Conservation (phyloP, 2,888 invertebrate genomes). For the Sinhomidia bicolor region DNA sequence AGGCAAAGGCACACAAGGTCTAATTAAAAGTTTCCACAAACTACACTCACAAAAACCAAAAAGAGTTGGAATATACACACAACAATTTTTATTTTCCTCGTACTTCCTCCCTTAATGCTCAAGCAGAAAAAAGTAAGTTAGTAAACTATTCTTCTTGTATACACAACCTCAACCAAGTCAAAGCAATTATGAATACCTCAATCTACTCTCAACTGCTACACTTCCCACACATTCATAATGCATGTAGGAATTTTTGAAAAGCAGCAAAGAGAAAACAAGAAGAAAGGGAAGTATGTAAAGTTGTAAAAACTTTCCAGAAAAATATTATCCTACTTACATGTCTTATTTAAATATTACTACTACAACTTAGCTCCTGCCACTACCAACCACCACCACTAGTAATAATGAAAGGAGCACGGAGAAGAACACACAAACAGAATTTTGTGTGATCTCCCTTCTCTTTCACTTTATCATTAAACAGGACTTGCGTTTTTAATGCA, state of each 20-base stretch:
- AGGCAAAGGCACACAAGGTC: conserved; percentile 73
- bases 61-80: conserved; percentile 2
- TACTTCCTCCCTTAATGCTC: background rate
- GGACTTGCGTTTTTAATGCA: background rate
- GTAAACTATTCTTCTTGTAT: background rate
- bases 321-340: background rate
- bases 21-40: conserved; percentile 74
- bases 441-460: no score
- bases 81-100: background rate
- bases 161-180: conserved; percentile 47
- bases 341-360: conserved; percentile 14
- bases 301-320: background rate
- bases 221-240: conserved; percentile 53
- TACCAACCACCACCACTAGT: no score
- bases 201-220: conserved; percentile 58
- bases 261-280: background rate
- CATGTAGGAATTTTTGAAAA: background rate
- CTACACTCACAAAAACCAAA: conserved; percentile 63
- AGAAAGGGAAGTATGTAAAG: background rate
- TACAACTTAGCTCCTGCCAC: no score
- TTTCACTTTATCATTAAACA: no score
- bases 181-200: conserved; percentile 67
- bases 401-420: no score
- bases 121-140: background rate
- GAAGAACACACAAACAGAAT: no score